Evolutionary conservation across 23 tunicate genomes (phyloP), one percentile per base, ranked within the genome.

Genomic region (Halocynthia roretzi): DNA sequence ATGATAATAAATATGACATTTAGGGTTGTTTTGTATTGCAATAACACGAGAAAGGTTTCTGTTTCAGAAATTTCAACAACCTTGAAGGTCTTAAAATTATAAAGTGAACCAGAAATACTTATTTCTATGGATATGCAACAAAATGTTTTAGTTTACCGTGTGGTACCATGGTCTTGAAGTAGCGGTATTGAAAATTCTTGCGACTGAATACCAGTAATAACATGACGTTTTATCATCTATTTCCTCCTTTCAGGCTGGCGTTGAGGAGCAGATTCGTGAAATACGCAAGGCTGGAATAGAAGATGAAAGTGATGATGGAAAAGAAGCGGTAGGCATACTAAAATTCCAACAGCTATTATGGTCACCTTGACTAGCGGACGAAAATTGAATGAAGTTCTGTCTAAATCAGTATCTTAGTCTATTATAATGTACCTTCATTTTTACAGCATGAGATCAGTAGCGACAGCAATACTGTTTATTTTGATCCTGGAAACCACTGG

Each of bases 401-500:
- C n/a, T 17, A 15, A 15, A 15, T 2, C 4, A 60, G 17, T 1
- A 17, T 17, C 18, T 60, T 17, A 31, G 18, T 60, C 18, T 60
- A 0, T 15, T 60, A 15, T 17, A 60, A 60, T 60, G 64, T 60
- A 60, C 18, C 18, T 60, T 60, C 64, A 15, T 60, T 60, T 4
- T 17, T 60, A 60, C 64, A 60, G 17, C n/a, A 60, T 60, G 17
- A n/a, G 18, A 60, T 60, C 18, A 54, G 12, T 9, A 70, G 51
- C 10, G 55, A 49, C 5, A 50, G 18, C 0, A 74, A 74, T 22
- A 54, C 55, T 54, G 71, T 76, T 52, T 88, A 83, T 71, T 51
- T 88, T 54, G 95, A 88, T 67, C 56, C 82, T 18, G 95, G 95
- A 17, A 71, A 56, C 58, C 95, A 88, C 62, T 77, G 53, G 40